phyloP scores from a whole-genome alignment of 2,113 vertebrate species.

The Pangasianodon hypophthalmus region DNA sequence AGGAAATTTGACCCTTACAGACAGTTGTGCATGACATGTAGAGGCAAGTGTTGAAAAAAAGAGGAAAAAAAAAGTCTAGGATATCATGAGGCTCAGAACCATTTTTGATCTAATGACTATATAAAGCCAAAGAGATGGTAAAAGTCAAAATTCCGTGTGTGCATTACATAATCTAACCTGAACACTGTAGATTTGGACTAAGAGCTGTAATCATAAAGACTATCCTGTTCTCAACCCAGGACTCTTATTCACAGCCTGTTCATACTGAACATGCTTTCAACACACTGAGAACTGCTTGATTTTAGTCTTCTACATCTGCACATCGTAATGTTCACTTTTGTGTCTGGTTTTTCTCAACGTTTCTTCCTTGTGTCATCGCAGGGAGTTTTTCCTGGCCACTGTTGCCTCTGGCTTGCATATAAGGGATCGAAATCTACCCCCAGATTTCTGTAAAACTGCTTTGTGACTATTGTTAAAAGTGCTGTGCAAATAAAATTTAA shows the following conservation, averaged over 20 bases:
- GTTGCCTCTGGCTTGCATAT: not conserved
- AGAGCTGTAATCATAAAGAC: not conserved
- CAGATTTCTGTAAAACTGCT: conserved; percentile 1
- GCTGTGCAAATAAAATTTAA: not conserved
- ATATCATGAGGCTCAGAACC: not conserved
- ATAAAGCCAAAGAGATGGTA: not conserved
- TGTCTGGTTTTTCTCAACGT: conserved; percentile 16
- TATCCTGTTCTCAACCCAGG: not conserved
- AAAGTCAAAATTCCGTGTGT: not conserved
- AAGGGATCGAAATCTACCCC: conserved; percentile 4
- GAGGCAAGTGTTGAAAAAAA: not conserved
- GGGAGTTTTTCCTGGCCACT: conserved; percentile 26
- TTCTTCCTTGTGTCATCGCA: not conserved
- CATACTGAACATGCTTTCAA: not conserved
- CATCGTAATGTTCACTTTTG: conserved; percentile 4
- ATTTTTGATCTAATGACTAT: not conserved
- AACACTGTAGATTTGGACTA: not conserved
- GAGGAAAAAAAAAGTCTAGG: not conserved
- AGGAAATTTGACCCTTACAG: not conserved
- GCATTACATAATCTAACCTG: not conserved
- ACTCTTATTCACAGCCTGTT: not conserved
- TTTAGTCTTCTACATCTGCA: conserved; percentile 3
- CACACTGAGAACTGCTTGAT: not conserved
- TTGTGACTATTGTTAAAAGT: not conserved
- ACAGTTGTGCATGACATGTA: not conserved